These are phyloP conservation scores for Zaprionus camerounensis DNA, from an alignment of 1,140 invertebrate species.

Conservation along the genomic window DNA sequence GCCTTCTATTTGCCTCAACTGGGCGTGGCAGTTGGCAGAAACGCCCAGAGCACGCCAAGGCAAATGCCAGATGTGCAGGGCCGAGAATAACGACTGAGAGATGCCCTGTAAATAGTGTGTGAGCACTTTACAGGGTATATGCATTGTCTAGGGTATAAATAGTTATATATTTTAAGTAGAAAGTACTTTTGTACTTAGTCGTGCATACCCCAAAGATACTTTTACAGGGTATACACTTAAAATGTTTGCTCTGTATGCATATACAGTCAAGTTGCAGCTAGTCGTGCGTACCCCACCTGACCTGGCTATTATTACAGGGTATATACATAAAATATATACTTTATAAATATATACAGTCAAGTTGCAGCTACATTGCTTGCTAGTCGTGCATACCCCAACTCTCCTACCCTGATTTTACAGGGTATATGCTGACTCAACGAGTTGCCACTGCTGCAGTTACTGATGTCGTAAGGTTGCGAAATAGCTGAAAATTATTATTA, in stretches of 20 bases:
- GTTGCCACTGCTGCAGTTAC: slow-evolving; percentile 41
- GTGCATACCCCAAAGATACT: neutral
- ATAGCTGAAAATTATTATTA: slow-evolving; percentile 77
- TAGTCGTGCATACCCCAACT: neutral
- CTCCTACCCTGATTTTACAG: neutral
- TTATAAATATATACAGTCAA: neutral
- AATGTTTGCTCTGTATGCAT: neutral
- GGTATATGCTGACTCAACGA: slow-evolving; percentile 31
- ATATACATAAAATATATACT: neutral
- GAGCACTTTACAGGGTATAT: neutral
- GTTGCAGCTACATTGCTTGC: neutral
- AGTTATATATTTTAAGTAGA: no score
- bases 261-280: neutral
- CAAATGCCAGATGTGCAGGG: slow-evolving; percentile 62
- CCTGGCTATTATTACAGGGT: neutral
- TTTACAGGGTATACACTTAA: neutral
- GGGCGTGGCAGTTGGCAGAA: slow-evolving; percentile 29
- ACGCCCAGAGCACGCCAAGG: slow-evolving; percentile 67
- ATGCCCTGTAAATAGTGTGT: slow-evolving; percentile 1
- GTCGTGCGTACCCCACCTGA: neutral
- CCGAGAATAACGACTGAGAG: neutral
- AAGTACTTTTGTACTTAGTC: neutral
- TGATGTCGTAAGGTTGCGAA: slow-evolving; percentile 57
- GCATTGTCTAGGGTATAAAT: neutral
- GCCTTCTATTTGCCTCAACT: neutral